Conservation (phyloP, 2,888 invertebrate genomes). For the Venustoraphidia nigricollis region DNA sequence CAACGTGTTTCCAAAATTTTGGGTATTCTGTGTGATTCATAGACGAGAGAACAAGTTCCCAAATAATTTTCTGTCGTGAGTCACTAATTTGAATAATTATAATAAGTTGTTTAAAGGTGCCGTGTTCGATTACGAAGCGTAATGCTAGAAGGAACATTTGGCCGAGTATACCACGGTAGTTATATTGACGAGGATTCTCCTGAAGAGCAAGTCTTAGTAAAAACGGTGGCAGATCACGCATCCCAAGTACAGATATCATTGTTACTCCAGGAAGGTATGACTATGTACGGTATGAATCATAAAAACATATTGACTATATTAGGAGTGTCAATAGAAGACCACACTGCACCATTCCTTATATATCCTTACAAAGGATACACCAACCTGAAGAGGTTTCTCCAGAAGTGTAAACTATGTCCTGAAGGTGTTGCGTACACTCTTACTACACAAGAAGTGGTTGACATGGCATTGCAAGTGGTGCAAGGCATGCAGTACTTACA, state of each 20-base stretch:
- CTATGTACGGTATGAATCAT: slow-evolving; percentile 48
- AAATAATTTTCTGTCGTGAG: too few species aligned
- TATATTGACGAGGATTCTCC: slow-evolving; percentile 45
- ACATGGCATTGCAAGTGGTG: slow-evolving; percentile 88
- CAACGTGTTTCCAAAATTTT: too few species aligned
- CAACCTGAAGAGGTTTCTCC: slow-evolving; percentile 66
- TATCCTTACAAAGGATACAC: slow-evolving; percentile 68
- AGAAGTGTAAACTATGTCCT: slow-evolving; percentile 55
- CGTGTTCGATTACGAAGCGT: slow-evolving; percentile 65
- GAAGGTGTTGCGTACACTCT: slow-evolving; percentile 58
- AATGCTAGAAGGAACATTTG: slow-evolving; percentile 62
- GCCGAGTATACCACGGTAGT: slow-evolving; percentile 47
- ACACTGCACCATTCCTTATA: slow-evolving; percentile 74
- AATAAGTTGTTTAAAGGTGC: slow-evolving; percentile 36
- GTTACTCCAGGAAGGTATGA: slow-evolving; percentile 52
- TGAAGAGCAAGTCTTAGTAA: slow-evolving; percentile 50
- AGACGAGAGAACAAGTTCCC: too few species aligned
- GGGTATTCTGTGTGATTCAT: too few species aligned
- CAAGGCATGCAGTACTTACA: slow-evolving; percentile 85
- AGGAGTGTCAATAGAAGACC: slow-evolving; percentile 81
- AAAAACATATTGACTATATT: slow-evolving; percentile 66
- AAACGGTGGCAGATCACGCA: slow-evolving; percentile 71
- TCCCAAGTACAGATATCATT: slow-evolving; percentile 79
- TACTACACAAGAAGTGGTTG: slow-evolving; percentile 88
- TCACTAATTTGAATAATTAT: too few species aligned